Evolutionary conservation across 2,113 vertebrate genomes (phyloP).

Genomic region (Accipiter virgatus): DNA sequence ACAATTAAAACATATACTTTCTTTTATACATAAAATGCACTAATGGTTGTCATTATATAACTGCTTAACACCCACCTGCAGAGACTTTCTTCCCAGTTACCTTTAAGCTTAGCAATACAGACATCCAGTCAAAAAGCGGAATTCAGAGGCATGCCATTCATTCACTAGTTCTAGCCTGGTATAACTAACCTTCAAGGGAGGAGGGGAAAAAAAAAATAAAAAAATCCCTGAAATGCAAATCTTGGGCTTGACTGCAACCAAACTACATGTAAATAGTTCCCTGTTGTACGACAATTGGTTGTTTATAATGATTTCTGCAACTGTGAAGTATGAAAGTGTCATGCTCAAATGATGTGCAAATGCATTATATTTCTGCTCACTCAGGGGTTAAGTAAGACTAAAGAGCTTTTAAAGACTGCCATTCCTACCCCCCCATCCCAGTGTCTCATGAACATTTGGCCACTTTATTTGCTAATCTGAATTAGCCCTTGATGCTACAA

Average conservation of each 20-base stretch:
- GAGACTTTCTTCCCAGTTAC: neutral
- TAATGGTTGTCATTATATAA: neutral
- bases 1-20: neutral
- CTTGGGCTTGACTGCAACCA: neutral
- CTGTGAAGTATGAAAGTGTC: neutral
- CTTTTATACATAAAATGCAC: neutral
- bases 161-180: neutral
- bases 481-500: neutral
- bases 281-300: neutral
- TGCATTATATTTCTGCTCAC: neutral
- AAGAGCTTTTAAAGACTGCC: neutral
- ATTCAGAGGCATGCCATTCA: neutral
- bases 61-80: neutral
- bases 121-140: neutral
- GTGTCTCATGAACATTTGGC: neutral
- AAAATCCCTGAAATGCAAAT: neutral
- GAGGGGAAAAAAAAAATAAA: neutral
- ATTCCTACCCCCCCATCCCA: neutral
- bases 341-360: neutral
- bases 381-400: neutral
- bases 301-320: neutral
- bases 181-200: neutral
- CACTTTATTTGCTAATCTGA: neutral
- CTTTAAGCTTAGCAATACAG: neutral
- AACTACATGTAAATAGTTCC: neutral